A percentile compares a stretch with the other conserved stretches of the same genome.
Conservation (phyloP, 2,888 invertebrate species). For the Dolomedes plantarius region DNA sequence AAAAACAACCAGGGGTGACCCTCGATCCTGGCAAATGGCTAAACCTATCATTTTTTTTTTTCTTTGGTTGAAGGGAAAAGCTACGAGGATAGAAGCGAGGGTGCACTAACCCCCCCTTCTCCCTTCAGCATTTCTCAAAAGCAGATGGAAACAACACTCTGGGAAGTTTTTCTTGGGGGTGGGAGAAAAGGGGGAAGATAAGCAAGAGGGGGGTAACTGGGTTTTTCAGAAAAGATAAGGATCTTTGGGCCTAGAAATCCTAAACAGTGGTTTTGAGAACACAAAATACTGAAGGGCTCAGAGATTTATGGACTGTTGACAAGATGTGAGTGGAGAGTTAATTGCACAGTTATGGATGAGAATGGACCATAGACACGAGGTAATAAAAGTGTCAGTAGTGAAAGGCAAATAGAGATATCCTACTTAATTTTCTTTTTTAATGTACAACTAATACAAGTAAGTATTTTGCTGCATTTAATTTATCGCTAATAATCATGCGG, state of each 20-base stretch:
- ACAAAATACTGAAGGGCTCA: background rate
- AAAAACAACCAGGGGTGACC: conserved; percentile 10
- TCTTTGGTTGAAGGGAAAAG: background rate
- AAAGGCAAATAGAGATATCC: too few relatives aligned
- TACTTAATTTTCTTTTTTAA: too few relatives aligned
- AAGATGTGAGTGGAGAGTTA: background rate
- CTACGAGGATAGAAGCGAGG: background rate
- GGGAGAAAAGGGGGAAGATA: conserved; percentile 12
- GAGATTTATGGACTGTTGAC: conserved; percentile 53
- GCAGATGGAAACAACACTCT: conserved; percentile 52
- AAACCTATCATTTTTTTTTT: background rate
- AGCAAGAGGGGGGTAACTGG: background rate
- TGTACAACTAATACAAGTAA: too few relatives aligned
- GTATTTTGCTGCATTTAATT: too few relatives aligned
- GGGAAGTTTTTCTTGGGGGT: conserved; percentile 43
- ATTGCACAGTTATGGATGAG: background rate
- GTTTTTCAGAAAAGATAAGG: conserved; percentile 48
- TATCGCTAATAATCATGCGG: too few relatives aligned
- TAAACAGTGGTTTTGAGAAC: conserved; percentile 33
- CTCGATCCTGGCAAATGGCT: conserved; percentile 31
- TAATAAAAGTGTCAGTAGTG: too few relatives aligned
- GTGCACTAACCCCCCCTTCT: background rate
- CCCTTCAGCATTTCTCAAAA: conserved; percentile 28
- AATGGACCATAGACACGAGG: too few relatives aligned
- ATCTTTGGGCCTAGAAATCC: conserved; percentile 26